Evolutionary conservation across 2,888 invertebrate species (phyloP), one percentile per base, ranked within the genome.

Genomic region (Drosophila eohydei): DNA sequence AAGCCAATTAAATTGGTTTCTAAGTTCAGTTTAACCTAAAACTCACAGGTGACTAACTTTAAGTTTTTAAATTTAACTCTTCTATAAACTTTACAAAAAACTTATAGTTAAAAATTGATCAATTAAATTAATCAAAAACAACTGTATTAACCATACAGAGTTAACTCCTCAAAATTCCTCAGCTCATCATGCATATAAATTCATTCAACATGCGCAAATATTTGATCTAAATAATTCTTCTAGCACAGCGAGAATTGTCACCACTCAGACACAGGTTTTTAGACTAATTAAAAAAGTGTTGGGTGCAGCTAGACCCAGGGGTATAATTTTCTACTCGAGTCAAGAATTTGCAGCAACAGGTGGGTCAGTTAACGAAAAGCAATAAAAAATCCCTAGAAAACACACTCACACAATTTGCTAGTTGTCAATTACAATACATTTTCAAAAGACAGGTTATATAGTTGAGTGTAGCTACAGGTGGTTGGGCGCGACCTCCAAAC

Each of bases 401-500:
- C 16, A 38, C 11, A 8, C 36, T 3, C 26, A 12, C 16, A 14
- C 6, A 21, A 43, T 43, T 56, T 43, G 9, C 16, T 55, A 46
- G 14, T n/a, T n/a, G 34, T 4, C 12, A 40, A 68, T 34, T 40
- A 7, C 6, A 67, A 36, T 41, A 41, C 11, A 43, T 34, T n/a
- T 32, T 56, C n/a, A 56, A 48, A 30, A 59, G 28, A 32, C 57
- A 36, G 9, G 16, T 74, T 44, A 34, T 7, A n/a, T 0, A 44
- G 16, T 26, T 26, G 9, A 7, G 8, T 9, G 8, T 3, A 26
- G 30, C 75, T 28, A 72, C 75, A 76, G 73, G 58, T 76, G 48
- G 48, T 40, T 46, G 54, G 7, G 44, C 14, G 41, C 62, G 59
- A 48, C 41, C 63, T 6, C 7, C 48, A 14, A 9, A 32, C 34